phyloP scores from a whole-genome alignment of 2,888 invertebrate genomes.

The Lissonota sp. region DNA sequence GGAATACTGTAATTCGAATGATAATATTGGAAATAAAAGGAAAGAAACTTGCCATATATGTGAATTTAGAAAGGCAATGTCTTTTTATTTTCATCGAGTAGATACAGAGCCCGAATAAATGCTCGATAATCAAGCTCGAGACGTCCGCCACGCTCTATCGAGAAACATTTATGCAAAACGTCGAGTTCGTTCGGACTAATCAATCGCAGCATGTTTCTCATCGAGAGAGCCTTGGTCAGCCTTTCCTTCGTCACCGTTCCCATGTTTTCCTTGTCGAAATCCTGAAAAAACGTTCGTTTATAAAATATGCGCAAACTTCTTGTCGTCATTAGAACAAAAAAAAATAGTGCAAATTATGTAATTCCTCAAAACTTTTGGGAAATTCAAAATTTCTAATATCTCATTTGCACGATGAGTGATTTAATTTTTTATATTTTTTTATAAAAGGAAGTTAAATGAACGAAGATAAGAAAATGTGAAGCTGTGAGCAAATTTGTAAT shows the following conservation, averaged over 20 bases:
- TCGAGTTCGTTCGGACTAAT: slow-evolving; percentile 89
- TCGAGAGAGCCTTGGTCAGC: slow-evolving; percentile 88
- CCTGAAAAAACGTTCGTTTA: slow-evolving; percentile 81
- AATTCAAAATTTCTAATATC: no score
- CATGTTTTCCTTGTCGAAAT: slow-evolving; percentile 88
- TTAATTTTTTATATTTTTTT: no score
- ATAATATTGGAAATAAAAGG: neutral
- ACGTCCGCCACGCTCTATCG: slow-evolving; percentile 86
- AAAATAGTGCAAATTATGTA: no score
- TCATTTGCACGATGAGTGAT: no score
- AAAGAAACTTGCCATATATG: neutral
- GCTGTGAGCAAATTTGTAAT: no score
- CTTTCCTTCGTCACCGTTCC: slow-evolving; percentile 88
- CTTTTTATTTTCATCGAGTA: slow-evolving; percentile 84
- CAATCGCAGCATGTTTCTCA: slow-evolving; percentile 87
- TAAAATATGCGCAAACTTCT: neutral
- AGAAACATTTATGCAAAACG: slow-evolving; percentile 90
- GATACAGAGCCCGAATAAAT: slow-evolving; percentile 88
- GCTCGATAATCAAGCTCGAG: slow-evolving; percentile 90
- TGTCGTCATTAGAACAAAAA: no score
- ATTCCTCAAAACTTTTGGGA: no score
- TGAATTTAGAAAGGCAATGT: slow-evolving; percentile 64
- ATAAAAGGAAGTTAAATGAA: no score
- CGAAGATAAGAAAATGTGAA: no score
- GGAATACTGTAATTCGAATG: neutral